phyloP scores from a whole-genome alignment of 2,797 vertebrate genomes.

The Peromyscus eremicus region DNA sequence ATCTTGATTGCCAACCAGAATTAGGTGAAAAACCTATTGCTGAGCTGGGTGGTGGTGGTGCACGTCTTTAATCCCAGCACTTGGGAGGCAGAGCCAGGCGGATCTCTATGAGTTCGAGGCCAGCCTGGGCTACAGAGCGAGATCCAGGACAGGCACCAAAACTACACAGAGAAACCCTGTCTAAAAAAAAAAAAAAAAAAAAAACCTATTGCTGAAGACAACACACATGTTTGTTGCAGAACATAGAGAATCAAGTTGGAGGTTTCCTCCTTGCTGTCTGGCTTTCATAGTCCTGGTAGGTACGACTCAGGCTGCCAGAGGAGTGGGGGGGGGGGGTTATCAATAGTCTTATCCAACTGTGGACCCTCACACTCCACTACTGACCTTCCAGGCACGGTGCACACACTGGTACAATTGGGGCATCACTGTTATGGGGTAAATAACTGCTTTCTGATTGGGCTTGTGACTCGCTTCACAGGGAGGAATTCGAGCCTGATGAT shows the following conservation, averaged over 20 bases:
- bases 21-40: too few species aligned
- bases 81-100: too few species aligned
- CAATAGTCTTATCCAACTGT: neutral
- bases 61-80: too few species aligned
- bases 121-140: too few species aligned
- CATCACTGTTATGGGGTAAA: neutral
- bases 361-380: neutral
- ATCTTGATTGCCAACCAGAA: neutral
- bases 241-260: neutral
- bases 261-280: neutral
- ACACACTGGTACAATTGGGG: neutral
- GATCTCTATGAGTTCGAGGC: too few species aligned
- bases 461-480: neutral
- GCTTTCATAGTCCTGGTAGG: neutral
- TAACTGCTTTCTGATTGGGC: neutral
- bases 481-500: neutral
- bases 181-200: too few species aligned
- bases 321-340: neutral
- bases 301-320: neutral
- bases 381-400: neutral
- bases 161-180: too few species aligned
- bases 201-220: neutral
- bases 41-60: too few species aligned
- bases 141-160: too few species aligned
- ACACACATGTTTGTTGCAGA: neutral